phyloP scores from a whole-genome alignment of 2,888 invertebrate species.

The Rhamphomyia laevipes region DNA sequence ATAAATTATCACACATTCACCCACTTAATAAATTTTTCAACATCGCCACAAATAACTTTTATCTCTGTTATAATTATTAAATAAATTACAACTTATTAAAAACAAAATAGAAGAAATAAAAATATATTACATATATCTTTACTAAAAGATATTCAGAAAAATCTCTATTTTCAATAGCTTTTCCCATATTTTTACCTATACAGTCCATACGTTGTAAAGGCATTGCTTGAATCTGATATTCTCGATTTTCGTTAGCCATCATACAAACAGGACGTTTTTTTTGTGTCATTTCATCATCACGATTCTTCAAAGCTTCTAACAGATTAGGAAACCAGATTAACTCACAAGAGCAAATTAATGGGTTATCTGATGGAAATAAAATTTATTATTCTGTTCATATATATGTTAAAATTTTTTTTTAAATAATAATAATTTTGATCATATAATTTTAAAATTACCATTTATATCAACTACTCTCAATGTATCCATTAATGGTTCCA shows the following conservation, averaged over 20 bases:
- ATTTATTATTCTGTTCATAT: too few species aligned
- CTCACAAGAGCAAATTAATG: constrained; percentile 76
- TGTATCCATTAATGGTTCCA: constrained; percentile 80
- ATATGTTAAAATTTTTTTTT: background rate
- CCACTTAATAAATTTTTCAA: too few species aligned
- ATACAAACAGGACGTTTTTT: constrained; percentile 75
- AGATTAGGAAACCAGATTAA: constrained; percentile 79
- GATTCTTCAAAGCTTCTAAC: constrained; percentile 62
- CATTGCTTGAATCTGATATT: constrained; percentile 70
- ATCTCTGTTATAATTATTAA: too few species aligned
- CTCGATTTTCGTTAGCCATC: constrained; percentile 68
- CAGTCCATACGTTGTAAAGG: constrained; percentile 76
- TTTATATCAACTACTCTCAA: constrained; percentile 77
- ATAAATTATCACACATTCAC: too few species aligned
- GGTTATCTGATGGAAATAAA: constrained; percentile 56
- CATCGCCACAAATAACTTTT: too few species aligned
- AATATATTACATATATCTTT: too few species aligned
- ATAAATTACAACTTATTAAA: too few species aligned
- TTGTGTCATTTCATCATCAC: constrained; percentile 79
- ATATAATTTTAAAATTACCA: constrained; percentile 45
- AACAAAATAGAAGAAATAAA: too few species aligned
- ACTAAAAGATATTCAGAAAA: too few species aligned
- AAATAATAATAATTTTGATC: too few species aligned
- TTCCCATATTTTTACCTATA: constrained; percentile 46
- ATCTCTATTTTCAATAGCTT: too few species aligned